Percentiles rank a stretch among this genome's conserved stretches.
Evolutionary conservation across 2,888 invertebrate genomes (phyloP).

Genomic region (Cryptophagus acutangulus): DNA sequence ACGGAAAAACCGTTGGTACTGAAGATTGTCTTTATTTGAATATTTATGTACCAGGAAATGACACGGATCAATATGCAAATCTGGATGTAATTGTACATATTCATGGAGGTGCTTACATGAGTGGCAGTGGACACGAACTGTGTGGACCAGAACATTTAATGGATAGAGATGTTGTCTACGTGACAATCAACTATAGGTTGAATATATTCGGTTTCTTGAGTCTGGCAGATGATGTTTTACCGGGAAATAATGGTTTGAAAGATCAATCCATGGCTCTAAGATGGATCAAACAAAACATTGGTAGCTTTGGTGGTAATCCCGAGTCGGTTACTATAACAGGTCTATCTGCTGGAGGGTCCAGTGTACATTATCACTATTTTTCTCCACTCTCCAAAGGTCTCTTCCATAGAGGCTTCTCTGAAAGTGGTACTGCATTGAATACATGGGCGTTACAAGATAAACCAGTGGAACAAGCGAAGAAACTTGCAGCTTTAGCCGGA

Average conservation of each 20-base stretch:
- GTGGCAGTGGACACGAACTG: slow-evolving; percentile 54
- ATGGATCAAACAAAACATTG: slow-evolving; percentile 64
- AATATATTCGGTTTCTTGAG: slow-evolving; percentile 59
- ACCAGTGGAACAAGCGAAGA: slow-evolving; percentile 27
- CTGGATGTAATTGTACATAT: slow-evolving; percentile 58
- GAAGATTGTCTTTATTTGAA: slow-evolving; percentile 62
- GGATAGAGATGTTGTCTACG: slow-evolving; percentile 58
- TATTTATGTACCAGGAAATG: slow-evolving; percentile 52
- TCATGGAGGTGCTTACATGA: slow-evolving; percentile 62
- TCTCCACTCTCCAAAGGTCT: slow-evolving; percentile 57
- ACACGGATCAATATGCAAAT: slow-evolving; percentile 13
- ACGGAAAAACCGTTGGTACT: slow-evolving; percentile 41
- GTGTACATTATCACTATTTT: slow-evolving; percentile 66
- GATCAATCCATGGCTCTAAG: slow-evolving; percentile 65
- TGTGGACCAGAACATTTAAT: slow-evolving; percentile 53
- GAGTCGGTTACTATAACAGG: slow-evolving; percentile 62
- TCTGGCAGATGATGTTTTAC: slow-evolving; percentile 60
- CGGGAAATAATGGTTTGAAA: slow-evolving; percentile 67
- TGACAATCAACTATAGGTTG: slow-evolving; percentile 61
- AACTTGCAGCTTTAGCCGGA: slow-evolving; percentile 31
- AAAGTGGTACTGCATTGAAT: slow-evolving; percentile 37
- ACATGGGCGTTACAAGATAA: slow-evolving; percentile 33
- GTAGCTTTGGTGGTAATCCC: slow-evolving; percentile 64
- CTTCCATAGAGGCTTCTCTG: slow-evolving; percentile 37
- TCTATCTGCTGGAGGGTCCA: slow-evolving; percentile 66